These are phyloP conservation scores for Drosophila erecta DNA, from an alignment of 1,140 invertebrate species.

Conservation along the genomic window DNA sequence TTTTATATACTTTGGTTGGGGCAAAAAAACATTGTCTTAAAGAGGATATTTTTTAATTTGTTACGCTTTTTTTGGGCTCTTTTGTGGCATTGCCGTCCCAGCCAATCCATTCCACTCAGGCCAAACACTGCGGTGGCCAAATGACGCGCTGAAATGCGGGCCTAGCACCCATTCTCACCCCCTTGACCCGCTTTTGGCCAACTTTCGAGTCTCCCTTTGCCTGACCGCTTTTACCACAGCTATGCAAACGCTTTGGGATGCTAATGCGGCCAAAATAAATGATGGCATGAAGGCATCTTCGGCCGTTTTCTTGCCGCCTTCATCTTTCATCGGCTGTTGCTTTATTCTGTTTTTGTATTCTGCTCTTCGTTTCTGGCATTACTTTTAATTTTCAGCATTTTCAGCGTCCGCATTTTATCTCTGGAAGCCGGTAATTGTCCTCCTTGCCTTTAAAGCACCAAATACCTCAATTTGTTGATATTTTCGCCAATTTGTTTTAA, in stretches of 20 bases:
- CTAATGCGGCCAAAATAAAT: constrained; percentile 46
- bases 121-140: constrained; percentile 22
- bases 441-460: constrained; percentile 8
- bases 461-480: too few species aligned
- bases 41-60: background rate
- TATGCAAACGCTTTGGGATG: constrained; percentile 35
- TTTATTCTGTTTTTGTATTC: background rate
- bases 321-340: constrained; percentile 36
- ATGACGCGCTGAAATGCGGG: constrained; percentile 38
- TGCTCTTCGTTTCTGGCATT: constrained; percentile 1
- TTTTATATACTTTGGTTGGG: too few species aligned
- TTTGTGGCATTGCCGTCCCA: constrained; percentile 1
- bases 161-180: background rate
- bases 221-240: constrained; percentile 16
- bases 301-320: constrained; percentile 35
- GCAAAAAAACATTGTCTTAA: background rate
- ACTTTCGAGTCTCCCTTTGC: background rate
- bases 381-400: constrained; percentile 53
- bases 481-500: too few species aligned
- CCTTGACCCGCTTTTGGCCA: constrained; percentile 1
- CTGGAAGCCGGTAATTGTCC: constrained; percentile 23
- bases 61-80: background rate
- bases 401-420: constrained; percentile 52
- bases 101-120: constrained; percentile 20
- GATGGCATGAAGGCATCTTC: constrained; percentile 33